Base-by-base conservation (phyloP, 2,888 invertebrate species). In the Lepidocyrtinus sp. region DNA sequence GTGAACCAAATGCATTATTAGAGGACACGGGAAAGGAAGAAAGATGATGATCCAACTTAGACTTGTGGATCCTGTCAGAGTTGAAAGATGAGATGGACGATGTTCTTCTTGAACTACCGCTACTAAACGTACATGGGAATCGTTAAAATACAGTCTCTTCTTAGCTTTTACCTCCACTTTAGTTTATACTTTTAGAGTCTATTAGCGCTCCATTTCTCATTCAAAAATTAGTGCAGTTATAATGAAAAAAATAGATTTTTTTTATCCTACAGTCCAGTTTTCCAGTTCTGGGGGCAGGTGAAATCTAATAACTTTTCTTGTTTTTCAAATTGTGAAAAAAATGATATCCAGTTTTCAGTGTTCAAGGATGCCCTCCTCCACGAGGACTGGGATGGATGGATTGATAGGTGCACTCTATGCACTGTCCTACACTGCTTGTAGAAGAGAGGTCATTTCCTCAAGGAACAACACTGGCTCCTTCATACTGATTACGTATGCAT, bases 1-100 rank as follows among this genome's bases (percentile, higher is more conserved):
- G n/a, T n/a, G n/a, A n/a, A n/a, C n/a, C n/a, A n/a, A n/a, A n/a
- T n/a, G n/a, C n/a, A n/a, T n/a, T n/a, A 36, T 73, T 25, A 64
- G 45, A 75, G 55, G 50, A 74, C 65, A 59, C 9, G 65, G 36
- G 65, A 55, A 62, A 71, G 62, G 59, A 59, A 59, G 59, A 59
- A 59, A 59, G 22, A 59, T 59, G 15, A 59, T 21, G n/a, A n/a
- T n/a, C n/a, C n/a, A n/a, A n/a, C n/a, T n/a, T 62, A 69, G 79
- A 79, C 79, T 79, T 79, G 79, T 79, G 79, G 73, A 79, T 79
- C 79, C 73, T 79, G 79, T 79, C 79, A 79, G 67, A 77, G 68
- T 73, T 61, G 77, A 77, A 65, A 71, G 26, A 74, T 61, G 59
- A 59, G 65, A 72, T 50, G 78, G 63, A 73, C 62, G 68, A 45